Evolutionary conservation across 2,797 vertebrate genomes (phyloP).

Genomic region (Clamator glandarius): DNA sequence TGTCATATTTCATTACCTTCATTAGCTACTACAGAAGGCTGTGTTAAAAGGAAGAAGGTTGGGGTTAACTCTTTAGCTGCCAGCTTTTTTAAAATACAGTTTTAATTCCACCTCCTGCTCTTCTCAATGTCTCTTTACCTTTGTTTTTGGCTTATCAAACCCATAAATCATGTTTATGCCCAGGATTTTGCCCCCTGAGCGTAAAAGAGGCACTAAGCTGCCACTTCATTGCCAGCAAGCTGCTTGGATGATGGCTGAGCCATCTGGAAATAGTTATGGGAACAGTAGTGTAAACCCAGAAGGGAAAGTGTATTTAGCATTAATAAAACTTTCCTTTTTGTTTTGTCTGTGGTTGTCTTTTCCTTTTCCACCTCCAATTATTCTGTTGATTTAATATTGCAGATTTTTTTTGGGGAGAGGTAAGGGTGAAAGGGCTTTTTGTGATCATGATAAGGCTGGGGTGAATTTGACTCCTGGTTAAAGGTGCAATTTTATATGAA

Average conservation of each 20-base stretch:
- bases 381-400: constrained; percentile 58
- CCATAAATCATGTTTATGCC: constrained; percentile 18
- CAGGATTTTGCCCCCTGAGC: constrained; percentile 34
- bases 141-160: constrained; percentile 46
- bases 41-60: constrained; percentile 66
- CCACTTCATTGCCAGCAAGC: constrained; percentile 30
- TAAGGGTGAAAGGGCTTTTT: neutral
- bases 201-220: constrained; percentile 30
- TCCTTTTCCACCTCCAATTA: constrained; percentile 42
- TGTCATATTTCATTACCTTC: constrained; percentile 86
- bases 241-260: constrained; percentile 24
- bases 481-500: neutral
- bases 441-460: neutral
- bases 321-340: constrained; percentile 67
- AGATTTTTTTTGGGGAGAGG: neutral
- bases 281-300: constrained; percentile 67
- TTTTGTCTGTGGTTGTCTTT: constrained; percentile 69
- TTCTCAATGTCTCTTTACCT: neutral
- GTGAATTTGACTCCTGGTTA: neutral
- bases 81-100: constrained; percentile 7
- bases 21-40: constrained; percentile 81
- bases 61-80: constrained; percentile 74
- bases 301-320: constrained; percentile 74
- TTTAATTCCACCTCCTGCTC: constrained; percentile 7
- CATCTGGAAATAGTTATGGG: constrained; percentile 77